A percentile compares a stretch with the other conserved stretches of the same genome.
These are phyloP conservation scores for Diaphora mendica DNA, from an alignment of 2,888 invertebrate species.

Conservation along the genomic window DNA sequence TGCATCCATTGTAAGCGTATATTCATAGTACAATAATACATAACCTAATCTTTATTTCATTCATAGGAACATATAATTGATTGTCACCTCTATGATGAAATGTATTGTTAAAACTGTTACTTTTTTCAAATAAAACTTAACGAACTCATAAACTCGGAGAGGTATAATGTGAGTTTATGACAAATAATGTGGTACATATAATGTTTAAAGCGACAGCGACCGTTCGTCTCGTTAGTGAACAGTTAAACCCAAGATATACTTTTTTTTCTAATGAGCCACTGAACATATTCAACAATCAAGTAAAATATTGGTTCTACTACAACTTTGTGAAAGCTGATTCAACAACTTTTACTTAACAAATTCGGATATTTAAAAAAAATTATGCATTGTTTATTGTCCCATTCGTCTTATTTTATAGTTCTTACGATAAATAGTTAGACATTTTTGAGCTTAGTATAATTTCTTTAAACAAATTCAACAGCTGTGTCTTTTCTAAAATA, in stretches of 20 bases:
- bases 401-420: conserved; percentile 51
- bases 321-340: conserved; percentile 47
- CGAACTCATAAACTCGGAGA: conserved; percentile 44
- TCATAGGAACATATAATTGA: background rate
- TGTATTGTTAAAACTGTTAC: background rate
- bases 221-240: conserved; percentile 55
- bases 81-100: background rate
- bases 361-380: conserved; percentile 34
- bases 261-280: conserved; percentile 48
- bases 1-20: background rate
- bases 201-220: conserved; percentile 36
- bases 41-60: background rate
- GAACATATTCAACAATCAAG: conserved; percentile 52
- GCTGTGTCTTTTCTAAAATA: conserved; percentile 26
- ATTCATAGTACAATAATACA: background rate
- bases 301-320: conserved; percentile 45
- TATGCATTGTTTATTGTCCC: conserved; percentile 52
- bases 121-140: conserved; percentile 37
- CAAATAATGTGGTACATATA: conserved; percentile 31
- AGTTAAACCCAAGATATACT: conserved; percentile 46
- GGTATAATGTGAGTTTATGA: conserved; percentile 51
- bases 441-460: conserved; percentile 37
- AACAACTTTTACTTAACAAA: conserved; percentile 49
- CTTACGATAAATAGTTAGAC: conserved; percentile 45
- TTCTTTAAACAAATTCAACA: conserved; percentile 38